Conservation (phyloP, 2,797 vertebrate species). For the Spinus olivaceus region DNA sequence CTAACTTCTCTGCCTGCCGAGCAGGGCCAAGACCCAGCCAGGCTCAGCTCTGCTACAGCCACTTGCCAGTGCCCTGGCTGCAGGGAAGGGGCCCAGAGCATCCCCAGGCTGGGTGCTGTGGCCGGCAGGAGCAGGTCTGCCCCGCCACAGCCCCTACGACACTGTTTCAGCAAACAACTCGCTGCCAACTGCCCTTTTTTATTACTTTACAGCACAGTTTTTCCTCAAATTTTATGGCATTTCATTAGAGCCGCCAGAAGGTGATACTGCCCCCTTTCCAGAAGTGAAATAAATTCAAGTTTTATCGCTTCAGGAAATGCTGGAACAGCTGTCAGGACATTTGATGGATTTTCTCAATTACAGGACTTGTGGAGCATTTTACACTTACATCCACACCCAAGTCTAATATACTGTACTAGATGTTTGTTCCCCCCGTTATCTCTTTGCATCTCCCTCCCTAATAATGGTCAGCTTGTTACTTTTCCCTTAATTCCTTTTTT, state of each 20-base stretch:
- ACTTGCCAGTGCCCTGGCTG: rapidly evolving
- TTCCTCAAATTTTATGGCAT: slow-evolving; percentile 83
- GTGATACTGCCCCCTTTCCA: slow-evolving; percentile 84
- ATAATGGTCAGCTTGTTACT: slow-evolving; percentile 73
- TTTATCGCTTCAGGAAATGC: slow-evolving; percentile 85
- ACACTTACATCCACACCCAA: slow-evolving; percentile 78
- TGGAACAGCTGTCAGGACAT: slow-evolving; percentile 79
- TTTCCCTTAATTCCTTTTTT: slow-evolving; percentile 43
- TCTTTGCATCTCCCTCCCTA: slow-evolving; percentile 67
- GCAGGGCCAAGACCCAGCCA: rapidly evolving
- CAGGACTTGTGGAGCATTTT: slow-evolving; percentile 84
- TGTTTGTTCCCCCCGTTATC: slow-evolving; percentile 44
- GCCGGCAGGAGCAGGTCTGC: background rate
- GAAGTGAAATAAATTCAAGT: slow-evolving; percentile 84
- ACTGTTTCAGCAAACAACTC: slow-evolving; percentile 68
- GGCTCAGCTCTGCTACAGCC: rapidly evolving
- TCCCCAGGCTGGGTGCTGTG: background rate
- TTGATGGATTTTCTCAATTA: slow-evolving; percentile 86
- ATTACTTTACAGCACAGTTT: slow-evolving; percentile 82
- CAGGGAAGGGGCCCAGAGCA: rapidly evolving
- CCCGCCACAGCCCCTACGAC: background rate
- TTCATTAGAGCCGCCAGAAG: slow-evolving; percentile 85
- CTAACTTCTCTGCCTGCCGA: rapidly evolving
- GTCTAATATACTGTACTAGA: slow-evolving; percentile 58
- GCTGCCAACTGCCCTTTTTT: slow-evolving; percentile 75